Percentiles rank a stretch among this genome's conserved stretches.
phyloP scores from a whole-genome alignment of 1,140 invertebrate genomes.

The Drosophila sproati region DNA sequence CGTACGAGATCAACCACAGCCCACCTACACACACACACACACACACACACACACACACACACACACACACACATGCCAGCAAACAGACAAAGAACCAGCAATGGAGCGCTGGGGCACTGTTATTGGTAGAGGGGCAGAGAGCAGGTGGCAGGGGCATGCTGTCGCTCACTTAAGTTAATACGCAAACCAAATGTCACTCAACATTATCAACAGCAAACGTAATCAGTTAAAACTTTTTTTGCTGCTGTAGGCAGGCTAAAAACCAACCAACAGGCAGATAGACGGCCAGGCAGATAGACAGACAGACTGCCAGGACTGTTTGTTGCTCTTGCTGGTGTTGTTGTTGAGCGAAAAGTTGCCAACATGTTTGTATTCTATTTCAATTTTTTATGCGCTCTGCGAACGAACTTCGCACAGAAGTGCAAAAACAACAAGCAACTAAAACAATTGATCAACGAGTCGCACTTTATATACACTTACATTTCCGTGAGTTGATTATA shows the following conservation, averaged over 20 bases:
- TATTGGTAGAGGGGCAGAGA: background rate
- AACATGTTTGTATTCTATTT: constrained; percentile 79
- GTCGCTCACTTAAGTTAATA: constrained; percentile 80
- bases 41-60: constrained; percentile 4
- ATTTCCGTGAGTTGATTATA: background rate
- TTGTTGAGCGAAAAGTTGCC: constrained; percentile 62
- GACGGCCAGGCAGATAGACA: constrained; percentile 14
- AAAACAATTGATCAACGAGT: constrained; percentile 7
- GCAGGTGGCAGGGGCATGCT: constrained; percentile 30
- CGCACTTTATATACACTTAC: constrained; percentile 24
- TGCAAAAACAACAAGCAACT: constrained; percentile 29
- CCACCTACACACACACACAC: background rate
- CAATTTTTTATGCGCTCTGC: constrained; percentile 68
- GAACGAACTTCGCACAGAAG: constrained; percentile 43
- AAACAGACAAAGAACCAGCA: background rate
- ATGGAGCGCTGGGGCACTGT: background rate
- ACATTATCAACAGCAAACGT: constrained; percentile 80
- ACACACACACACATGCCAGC: constrained; percentile 17
- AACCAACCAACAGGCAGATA: constrained; percentile 46
- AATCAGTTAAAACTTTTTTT: constrained; percentile 80
- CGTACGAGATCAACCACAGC: constrained; percentile 11
- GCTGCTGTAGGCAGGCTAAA: constrained; percentile 52
- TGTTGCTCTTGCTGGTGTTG: constrained; percentile 15
- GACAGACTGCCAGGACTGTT: constrained; percentile 27
- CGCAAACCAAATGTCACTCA: constrained; percentile 80